phyloP scores from a whole-genome alignment of 2,797 vertebrate genomes.

The Ibycter americanus region DNA sequence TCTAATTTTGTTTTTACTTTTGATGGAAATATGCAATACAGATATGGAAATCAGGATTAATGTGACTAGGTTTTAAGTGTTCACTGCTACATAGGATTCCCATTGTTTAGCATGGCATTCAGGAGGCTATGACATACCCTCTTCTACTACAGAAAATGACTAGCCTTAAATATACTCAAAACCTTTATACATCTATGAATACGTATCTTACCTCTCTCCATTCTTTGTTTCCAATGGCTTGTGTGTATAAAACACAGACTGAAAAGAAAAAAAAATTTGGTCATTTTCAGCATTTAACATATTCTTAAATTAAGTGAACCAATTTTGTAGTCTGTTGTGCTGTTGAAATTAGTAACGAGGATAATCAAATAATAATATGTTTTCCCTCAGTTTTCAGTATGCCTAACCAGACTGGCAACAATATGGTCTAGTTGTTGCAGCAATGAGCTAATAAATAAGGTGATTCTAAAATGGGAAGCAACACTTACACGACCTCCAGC shows the following conservation, averaged over 20 bases:
- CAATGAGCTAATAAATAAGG: background rate
- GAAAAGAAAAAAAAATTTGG: conserved; percentile 41
- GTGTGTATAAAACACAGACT: conserved; percentile 98
- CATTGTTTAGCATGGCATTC: background rate
- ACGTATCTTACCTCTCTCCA: conserved; percentile 94
- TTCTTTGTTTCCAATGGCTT: conserved; percentile 96
- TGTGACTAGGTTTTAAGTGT: background rate
- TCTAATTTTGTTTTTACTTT: background rate
- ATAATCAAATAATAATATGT: background rate
- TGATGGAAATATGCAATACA: background rate
- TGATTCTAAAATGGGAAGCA: background rate
- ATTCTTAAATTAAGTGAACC: background rate
- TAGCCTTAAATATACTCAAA: background rate
- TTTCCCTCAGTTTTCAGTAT: background rate
- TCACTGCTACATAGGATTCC: background rate
- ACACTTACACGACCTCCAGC: background rate
- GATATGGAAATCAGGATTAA: background rate
- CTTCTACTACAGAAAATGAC: background rate
- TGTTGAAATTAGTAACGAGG: background rate
- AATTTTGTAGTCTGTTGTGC: background rate
- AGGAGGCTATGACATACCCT: background rate
- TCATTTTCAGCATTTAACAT: background rate
- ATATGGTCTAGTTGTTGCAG: background rate
- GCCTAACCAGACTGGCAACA: background rate
- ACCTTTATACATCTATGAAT: background rate